Conservation (phyloP, 2,113 vertebrate species). For the Oriolus oriolus region DNA sequence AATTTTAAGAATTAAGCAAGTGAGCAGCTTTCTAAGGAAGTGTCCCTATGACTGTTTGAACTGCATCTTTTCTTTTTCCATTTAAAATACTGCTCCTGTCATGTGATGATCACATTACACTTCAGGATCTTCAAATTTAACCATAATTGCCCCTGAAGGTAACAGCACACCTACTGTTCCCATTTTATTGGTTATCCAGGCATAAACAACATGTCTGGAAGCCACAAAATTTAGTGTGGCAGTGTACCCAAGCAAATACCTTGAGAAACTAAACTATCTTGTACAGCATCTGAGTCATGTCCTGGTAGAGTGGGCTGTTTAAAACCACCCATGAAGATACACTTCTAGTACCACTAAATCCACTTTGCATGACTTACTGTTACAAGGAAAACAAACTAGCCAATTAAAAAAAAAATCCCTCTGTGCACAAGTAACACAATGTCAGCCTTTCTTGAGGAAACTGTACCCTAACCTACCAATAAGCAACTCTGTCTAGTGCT, state of each 20-base stretch:
- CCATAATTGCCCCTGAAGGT: not conserved
- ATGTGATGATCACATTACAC: not conserved
- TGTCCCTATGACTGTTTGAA: not conserved
- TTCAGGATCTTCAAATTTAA: not conserved
- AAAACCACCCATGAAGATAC: not conserved
- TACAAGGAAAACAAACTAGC: not conserved
- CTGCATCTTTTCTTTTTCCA: not conserved
- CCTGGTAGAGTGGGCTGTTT: not conserved
- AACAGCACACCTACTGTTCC: not conserved
- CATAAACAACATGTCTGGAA: not conserved
- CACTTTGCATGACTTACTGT: not conserved
- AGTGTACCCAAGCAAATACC: not conserved
- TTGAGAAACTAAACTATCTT: not conserved
- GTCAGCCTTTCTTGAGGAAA: not conserved
- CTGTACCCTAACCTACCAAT: not conserved
- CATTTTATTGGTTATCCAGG: not conserved
- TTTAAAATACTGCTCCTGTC: not conserved
- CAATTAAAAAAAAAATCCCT: not conserved
- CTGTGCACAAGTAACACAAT: not conserved
- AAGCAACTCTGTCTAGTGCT: not conserved
- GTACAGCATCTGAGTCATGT: not conserved
- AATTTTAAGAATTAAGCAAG: not conserved
- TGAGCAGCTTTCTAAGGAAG: not conserved
- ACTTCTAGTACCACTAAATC: not conserved
- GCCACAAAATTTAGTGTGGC: not conserved